Evolutionary conservation across 2,113 vertebrate genomes (phyloP), one percentile per base, ranked within the genome.

Genomic region (Oncorhynchus masou): DNA sequence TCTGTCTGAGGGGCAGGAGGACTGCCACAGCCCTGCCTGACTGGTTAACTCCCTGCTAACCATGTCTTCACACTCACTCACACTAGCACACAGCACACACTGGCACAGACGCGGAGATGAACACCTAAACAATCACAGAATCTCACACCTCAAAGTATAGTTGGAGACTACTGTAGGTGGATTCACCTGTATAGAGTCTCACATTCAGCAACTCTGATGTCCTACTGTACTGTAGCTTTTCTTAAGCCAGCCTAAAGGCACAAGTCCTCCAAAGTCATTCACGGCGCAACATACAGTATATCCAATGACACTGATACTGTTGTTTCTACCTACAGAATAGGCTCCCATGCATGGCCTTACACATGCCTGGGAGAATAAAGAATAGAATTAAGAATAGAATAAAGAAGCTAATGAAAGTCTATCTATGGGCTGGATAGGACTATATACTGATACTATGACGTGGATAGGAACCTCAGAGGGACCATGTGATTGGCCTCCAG

Each of bases 1-100:
- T 96, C 95, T 96, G 95, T 95, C 96, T 96, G 95, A 95, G 95
- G 93, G 95, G 96, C 94, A 86, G 94, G 94, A 95, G 92, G 90
- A 92, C 91, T 94, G 95, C 94, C 93, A 94, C 93, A 94, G 93
- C 92, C 94, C 90, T 86, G 88, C 83, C 86, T 88, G 88, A 85
- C 88, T 54, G 16, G 51, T 93, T 94, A 93, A 93, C 92, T 93
- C 92, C 90, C 89, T 92, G 83, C 86, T 91, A 83, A 70, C 92
- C 90, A 88, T 84, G 81, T 83, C 83, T 25, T 74, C 73, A 59
- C 39, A 16, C 48, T 73, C 62, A 45, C 68, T 73, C 69, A 74
- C 69, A 24, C 12, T 27, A 29, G 25, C 68, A 22, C 48, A 16
- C 8, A 45, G 20, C 70, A 29, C 70, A 54, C 12, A 49, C 25